Evolutionary conservation across 1,140 invertebrate species (phyloP), one percentile per base, ranked within the genome.

Genomic region (Semibalanus balanoides): DNA sequence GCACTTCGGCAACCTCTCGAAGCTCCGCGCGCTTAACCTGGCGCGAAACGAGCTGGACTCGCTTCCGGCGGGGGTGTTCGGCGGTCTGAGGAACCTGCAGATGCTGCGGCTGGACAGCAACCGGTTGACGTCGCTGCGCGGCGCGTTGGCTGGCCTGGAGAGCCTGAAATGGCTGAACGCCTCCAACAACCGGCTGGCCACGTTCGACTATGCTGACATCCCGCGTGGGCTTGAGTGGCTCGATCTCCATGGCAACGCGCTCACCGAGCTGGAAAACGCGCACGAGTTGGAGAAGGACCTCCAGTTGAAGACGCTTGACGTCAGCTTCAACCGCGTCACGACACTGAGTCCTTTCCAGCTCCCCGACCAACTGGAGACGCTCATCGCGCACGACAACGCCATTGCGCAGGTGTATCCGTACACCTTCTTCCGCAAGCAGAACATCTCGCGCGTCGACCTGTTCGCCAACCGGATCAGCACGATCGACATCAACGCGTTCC

Each of bases 341-440:
- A 90, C 92, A 82, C 87, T 96, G 40, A 88, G 89, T 28, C 87
- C 91, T 17, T 87, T 92, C 82, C 90, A 91, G 14, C 90, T 95
- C 78, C 93, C 93, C n/a, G 92, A 94, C 83, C 93, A 91, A 84
- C 89, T 95, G 27, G 93, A 95, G 85, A 84, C 94, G 73, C 84
- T 96, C 29, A 93, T 94, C 83, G 91, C 95, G 80, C 95, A 94
- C 84, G 93, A 95, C 84, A 95, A 96, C 84, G 90, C 90, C 80
- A 91, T 94, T 76, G 90, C 88, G 78, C 88, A 84, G 76, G 90
- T 96, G 29, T 88, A 89, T 75, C 87, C 92, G 17, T 94, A 94
- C 81, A 93, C 93, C 27, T 95, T 95, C 84, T 87, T 90, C 74
- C 90, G 92, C 81, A 95, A 95, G 84, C 86, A 86, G 30, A 93